These are phyloP conservation scores for Drosophila niveifrons DNA, from an alignment of 2,888 invertebrate genomes.

Conservation along the genomic window DNA sequence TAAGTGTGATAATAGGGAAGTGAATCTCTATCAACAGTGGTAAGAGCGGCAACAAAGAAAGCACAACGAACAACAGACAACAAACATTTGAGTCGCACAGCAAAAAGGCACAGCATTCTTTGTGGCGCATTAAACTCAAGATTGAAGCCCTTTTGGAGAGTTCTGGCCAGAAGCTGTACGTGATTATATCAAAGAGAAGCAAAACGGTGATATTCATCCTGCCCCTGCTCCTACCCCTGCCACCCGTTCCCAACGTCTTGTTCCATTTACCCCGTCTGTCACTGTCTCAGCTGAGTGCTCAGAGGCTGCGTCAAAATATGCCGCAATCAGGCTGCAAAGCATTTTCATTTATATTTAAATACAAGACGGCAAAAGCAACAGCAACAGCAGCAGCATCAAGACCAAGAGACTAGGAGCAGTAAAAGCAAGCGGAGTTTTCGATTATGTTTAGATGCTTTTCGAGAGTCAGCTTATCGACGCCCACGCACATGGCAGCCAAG, in stretches of 20 bases:
- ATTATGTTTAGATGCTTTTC: slow-evolving; percentile 75
- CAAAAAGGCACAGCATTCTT: slow-evolving; percentile 62
- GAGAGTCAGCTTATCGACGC: slow-evolving; percentile 73
- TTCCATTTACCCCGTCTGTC: slow-evolving; percentile 17
- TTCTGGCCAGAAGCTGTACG: slow-evolving; percentile 73
- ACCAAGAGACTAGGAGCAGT: slow-evolving; percentile 12
- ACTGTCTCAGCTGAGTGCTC: slow-evolving; percentile 55
- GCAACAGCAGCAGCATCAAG: slow-evolving; percentile 2
- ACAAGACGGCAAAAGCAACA: slow-evolving; percentile 54
- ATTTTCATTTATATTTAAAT: slow-evolving; percentile 79
- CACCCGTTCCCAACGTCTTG: not conserved
- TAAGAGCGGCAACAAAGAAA: slow-evolving; percentile 33
- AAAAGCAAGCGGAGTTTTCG: slow-evolving; percentile 69
- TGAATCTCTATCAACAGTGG: slow-evolving; percentile 31
- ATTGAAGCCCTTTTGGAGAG: slow-evolving; percentile 68
- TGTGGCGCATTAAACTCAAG: slow-evolving; percentile 68
- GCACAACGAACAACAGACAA: slow-evolving; percentile 12
- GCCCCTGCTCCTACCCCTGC: not conserved
- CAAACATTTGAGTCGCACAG: slow-evolving; percentile 47
- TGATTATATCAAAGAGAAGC: slow-evolving; percentile 76
- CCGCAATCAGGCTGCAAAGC: slow-evolving; percentile 81
- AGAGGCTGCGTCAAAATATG: slow-evolving; percentile 79
- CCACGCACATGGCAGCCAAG: slow-evolving; percentile 58
- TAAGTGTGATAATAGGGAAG: slow-evolving; percentile 47
- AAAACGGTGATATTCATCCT: slow-evolving; percentile 44